Conservation (phyloP, 2,797 vertebrate genomes). For the Adrianichthys oophorus region DNA sequence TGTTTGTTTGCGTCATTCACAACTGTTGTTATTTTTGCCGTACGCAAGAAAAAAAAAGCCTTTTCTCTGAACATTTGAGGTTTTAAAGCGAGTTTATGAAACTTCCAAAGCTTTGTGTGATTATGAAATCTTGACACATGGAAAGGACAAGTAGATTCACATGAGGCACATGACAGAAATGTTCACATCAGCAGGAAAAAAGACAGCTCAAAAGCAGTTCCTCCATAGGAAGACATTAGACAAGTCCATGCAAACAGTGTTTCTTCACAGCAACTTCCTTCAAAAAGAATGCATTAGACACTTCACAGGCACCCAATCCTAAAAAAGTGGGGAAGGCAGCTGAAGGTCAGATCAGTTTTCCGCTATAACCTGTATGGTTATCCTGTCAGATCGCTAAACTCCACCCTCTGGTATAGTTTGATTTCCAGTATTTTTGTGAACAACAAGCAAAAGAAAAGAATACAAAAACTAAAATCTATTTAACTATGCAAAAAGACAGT, state of each 20-base stretch:
- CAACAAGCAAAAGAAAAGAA: conserved; percentile 10
- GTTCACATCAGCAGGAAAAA: conserved; percentile 72
- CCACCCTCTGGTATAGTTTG: neutral
- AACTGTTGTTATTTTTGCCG: too few species aligned
- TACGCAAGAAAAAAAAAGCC: too few species aligned
- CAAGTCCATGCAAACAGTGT: conserved; percentile 41
- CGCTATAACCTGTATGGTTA: conserved; percentile 5
- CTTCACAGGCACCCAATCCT: conserved; percentile 34
- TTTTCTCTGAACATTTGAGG: too few species aligned
- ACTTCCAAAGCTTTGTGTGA: conserved; percentile 22
- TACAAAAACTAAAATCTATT: conserved; percentile 2
- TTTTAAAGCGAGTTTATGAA: neutral
- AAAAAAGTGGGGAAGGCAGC: conserved; percentile 7
- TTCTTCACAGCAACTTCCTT: conserved; percentile 71
- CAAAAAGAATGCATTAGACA: conserved; percentile 28
- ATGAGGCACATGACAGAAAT: conserved; percentile 60
- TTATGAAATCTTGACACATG: conserved; percentile 40
- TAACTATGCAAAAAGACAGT: conserved; percentile 6
- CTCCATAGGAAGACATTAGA: conserved; percentile 75
- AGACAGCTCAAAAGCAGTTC: conserved; percentile 46
- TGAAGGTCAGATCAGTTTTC: conserved; percentile 24
- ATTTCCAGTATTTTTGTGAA: conserved; percentile 9
- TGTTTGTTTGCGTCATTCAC: conserved; percentile 1
- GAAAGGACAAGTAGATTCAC: conserved; percentile 45
- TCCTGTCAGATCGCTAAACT: conserved; percentile 2